Conservation (phyloP, 2,797 vertebrate genomes). For the Lepilemur ruficaudatus region DNA sequence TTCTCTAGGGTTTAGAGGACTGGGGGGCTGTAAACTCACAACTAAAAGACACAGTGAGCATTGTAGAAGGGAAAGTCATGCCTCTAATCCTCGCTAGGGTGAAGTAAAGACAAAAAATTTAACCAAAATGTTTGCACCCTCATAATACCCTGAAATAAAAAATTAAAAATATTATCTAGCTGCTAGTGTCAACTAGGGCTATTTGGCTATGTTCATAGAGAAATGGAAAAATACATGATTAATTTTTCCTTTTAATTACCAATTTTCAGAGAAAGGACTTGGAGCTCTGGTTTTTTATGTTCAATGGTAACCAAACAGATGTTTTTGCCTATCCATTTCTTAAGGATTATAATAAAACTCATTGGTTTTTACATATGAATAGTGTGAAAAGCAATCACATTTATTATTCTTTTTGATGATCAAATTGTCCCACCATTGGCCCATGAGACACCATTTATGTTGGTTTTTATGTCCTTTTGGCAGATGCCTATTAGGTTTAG, state of each 20-base stretch:
- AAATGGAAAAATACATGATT: not conserved
- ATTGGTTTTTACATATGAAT: not conserved
- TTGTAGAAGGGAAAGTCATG: too few species aligned
- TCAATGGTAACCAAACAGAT: not conserved
- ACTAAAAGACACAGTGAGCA: too few species aligned
- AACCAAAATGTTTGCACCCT: too few species aligned
- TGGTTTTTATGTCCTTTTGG: not conserved
- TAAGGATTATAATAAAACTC: not conserved
- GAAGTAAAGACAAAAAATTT: too few species aligned
- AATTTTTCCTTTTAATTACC: not conserved
- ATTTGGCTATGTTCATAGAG: not conserved
- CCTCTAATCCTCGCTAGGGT: too few species aligned
- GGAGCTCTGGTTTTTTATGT: not conserved
- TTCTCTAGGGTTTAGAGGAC: too few species aligned
- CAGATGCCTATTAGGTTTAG: not conserved
- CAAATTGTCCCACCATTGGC: not conserved
- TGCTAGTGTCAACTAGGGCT: not conserved
- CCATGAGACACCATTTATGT: not conserved
- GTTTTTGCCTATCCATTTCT: not conserved
- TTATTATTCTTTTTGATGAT: conserved; percentile 5
- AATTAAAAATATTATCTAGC: not conserved
- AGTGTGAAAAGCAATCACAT: not conserved
- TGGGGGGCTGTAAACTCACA: too few species aligned
- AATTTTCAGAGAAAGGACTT: not conserved
- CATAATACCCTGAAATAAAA: too few species aligned